Percentiles rank a stretch among this genome's conserved stretches.
These are phyloP conservation scores for Luffia ferchaultella DNA, from an alignment of 2,888 invertebrate species.

Conservation along the genomic window DNA sequence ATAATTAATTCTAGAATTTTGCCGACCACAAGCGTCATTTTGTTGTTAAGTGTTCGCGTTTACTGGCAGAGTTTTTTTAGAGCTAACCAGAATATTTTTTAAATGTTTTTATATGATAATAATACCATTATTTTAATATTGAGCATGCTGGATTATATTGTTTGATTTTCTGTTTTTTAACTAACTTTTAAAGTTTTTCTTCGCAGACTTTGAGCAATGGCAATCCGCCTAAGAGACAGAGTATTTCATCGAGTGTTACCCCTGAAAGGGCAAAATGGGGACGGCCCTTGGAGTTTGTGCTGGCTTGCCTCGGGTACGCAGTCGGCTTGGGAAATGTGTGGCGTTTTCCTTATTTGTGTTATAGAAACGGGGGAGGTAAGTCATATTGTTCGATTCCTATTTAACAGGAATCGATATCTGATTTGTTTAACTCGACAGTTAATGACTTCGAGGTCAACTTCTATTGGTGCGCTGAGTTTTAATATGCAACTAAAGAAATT, in stretches of 20 bases:
- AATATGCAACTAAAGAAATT: no score
- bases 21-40: no score
- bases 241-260: slow-evolving; percentile 13
- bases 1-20: no score
- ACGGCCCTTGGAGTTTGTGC: slow-evolving; percentile 74
- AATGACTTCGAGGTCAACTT: neutral
- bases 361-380: slow-evolving; percentile 82
- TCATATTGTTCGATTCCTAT: slow-evolving; percentile 3
- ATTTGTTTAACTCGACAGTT: neutral
- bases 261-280: slow-evolving; percentile 66
- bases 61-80: no score
- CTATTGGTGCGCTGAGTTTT: neutral
- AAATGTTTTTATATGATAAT: no score
- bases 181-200: no score
- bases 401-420: neutral
- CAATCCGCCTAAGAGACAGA: slow-evolving; percentile 17
- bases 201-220: slow-evolving; percentile 29
- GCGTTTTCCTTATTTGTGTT: slow-evolving; percentile 81
- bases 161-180: no score
- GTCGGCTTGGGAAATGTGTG: slow-evolving; percentile 83
- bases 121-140: no score
- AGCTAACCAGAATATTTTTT: no score
- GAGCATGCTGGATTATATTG: no score
- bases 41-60: no score
- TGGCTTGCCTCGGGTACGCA: slow-evolving; percentile 80